Evolutionary conservation across 2,113 vertebrate species (phyloP), one percentile per base, ranked within the genome.

Genomic region (Hyperoodon ampullatus): DNA sequence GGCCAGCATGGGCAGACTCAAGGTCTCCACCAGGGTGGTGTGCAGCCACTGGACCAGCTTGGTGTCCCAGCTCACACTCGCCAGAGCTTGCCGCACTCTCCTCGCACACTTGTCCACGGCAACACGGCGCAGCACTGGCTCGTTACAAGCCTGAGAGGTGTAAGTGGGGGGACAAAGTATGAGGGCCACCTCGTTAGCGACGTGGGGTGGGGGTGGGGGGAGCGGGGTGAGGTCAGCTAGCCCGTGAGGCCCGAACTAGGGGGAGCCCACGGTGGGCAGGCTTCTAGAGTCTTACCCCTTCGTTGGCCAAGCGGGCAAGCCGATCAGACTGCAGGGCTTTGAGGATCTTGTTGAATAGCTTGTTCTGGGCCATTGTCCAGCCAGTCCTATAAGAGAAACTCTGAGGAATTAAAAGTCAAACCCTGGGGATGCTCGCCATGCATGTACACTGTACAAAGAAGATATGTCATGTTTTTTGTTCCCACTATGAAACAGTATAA

Each of bases 31-130:
- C 47, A 99, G 97, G 0, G 99, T 99, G 0, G 98, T 99, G 97
- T 99, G 99, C 4, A 99, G 98, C 99, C 99, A 99, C 98, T 99
- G 99, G 50, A 99, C 99, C 95, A 99, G 98, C 94, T 99, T 99
- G 96, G 98, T 99, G 97, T 99, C 99, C 99, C 99, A 99, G 98
- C 98, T 99, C 10, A 99, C 99, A 0, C 99, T 99, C 4, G 99
- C 99, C 96, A 99, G 98, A 0, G 99, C 99, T 33, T 99, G 99
- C 1, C 99, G 99, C 28, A 99, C 99, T 90, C 99, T 99, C 86
- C 99, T 99, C 6, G 99, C 99, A 65, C 99, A 99, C 95, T 99
- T 99, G 97, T 99, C 99, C 98, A 99, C 99, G 0, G 99, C 99
- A 47, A 99, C 99, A 82, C 99, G 99, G 77, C 99, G 98, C 87